Conservation (phyloP, 2,888 invertebrate genomes). For the Amiota communis region DNA sequence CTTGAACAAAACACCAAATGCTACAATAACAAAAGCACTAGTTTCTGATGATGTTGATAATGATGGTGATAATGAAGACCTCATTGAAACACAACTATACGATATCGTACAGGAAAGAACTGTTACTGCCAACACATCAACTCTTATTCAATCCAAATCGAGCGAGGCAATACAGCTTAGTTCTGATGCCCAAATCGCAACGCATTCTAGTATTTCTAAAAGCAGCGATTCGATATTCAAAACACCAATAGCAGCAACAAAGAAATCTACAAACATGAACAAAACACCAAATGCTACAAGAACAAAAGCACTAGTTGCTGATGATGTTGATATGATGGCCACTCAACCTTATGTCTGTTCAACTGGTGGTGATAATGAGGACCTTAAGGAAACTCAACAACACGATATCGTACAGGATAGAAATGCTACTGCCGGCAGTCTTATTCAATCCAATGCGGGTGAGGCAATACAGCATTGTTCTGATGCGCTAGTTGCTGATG, state of each 20-base stretch:
- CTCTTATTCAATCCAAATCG: no score
- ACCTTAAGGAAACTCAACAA: neutral
- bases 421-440: neutral
- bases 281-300: no score
- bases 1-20: no score
- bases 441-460: no score
- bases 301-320: no score
- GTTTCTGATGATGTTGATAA: no score
- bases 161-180: no score
- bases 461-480: no score
- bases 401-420: neutral
- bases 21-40: no score
- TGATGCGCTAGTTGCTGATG: no score
- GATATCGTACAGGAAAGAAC: neutral
- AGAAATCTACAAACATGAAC: neutral
- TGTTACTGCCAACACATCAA: neutral
- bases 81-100: neutral
- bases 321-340: no score
- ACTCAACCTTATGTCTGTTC: neutral
- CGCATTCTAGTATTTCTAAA: neutral
- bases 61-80: slow-evolving; percentile 1
- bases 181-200: no score
- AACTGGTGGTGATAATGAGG: neutral
- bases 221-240: neutral
- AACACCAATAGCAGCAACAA: neutral